Evolutionary conservation across 2,113 vertebrate genomes (phyloP).

Genomic region (Fregata magnificens): DNA sequence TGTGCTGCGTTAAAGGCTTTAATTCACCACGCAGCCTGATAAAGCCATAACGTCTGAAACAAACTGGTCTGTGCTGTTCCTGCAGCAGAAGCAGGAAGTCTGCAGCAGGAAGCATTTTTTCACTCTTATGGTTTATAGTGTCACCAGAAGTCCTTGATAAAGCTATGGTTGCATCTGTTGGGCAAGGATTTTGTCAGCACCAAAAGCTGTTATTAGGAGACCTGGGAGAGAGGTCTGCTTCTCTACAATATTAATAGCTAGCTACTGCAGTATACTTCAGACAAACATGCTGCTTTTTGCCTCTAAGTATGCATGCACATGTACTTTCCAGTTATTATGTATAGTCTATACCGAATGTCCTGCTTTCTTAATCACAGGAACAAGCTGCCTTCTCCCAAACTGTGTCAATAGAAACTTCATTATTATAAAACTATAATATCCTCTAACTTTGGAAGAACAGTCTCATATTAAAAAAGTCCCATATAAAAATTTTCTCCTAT

Average conservation of each 20-base stretch:
- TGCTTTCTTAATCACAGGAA: background rate
- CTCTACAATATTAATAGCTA: background rate
- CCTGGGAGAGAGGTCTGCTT: background rate
- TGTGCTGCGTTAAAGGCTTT: background rate
- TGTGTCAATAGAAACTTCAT: background rate
- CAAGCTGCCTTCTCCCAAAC: background rate
- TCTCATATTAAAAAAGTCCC: background rate
- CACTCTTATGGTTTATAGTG: background rate
- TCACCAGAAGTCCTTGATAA: constrained; percentile 34
- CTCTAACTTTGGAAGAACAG: background rate
- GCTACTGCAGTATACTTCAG: background rate
- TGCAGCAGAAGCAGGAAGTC: constrained; percentile 48
- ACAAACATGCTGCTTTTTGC: background rate
- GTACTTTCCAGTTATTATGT: background rate
- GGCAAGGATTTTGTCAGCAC: constrained; percentile 18
- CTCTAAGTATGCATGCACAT: background rate
- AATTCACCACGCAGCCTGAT: background rate
- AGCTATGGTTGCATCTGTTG: constrained; percentile 6
- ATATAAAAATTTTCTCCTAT: background rate
- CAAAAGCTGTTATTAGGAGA: background rate
- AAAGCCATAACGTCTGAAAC: background rate
- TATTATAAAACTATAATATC: background rate
- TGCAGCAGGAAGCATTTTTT: constrained; percentile 56
- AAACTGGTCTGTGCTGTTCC: background rate
- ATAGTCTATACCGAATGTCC: background rate